Evolutionary conservation across 2,888 invertebrate species (phyloP), one percentile per base, ranked within the genome.

Genomic region (Dyspetes luteomarginatus): DNA sequence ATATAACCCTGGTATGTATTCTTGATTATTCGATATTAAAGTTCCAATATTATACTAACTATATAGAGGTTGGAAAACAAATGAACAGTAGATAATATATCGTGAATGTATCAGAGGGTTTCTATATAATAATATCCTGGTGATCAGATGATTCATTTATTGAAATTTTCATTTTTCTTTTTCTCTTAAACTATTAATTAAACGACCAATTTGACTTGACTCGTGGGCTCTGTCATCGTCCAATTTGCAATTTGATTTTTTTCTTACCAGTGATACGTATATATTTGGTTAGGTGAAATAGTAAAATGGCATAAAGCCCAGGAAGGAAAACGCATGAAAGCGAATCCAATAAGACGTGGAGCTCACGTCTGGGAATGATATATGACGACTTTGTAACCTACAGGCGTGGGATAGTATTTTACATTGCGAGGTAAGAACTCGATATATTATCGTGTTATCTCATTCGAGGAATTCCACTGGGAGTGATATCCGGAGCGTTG

Each of bases 371-470:
- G 56, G n/a, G 79, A 81, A 74, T 84, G 80, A 84, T 82, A 81
- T 78, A 80, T 83, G 82, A 77, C 80, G 82, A 84, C 78, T 83
- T 72, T 45, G 74, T 75, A 85, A 73, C 81, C 83, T 81, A 80
- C 79, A 78, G 82, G 84, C 82, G 83, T 83, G 15, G 55, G 65
- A 82, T 80, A 81, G 82, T 86, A 86, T 87, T 86, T 87, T 83
- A 85, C 84, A 81, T 82, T 80, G 85, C 73, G 75, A 82, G 79
- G 75, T 83, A 83, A 85, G 85, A 86, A 85, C 78, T 85, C 84
- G 83, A 87, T 87, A 87, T 88, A 86, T 86, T 84, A 86, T 81
- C 81, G 77, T 81, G 84, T 86, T 87, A 87, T 86, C 86, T 85
- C 83, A 82, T 85, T 85, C 84, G 83, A 74, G 83, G 83, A 85